These are phyloP conservation scores for Ancistrus triradiatus DNA, from an alignment of 2,113 vertebrate genomes.

Conservation along the genomic window DNA sequence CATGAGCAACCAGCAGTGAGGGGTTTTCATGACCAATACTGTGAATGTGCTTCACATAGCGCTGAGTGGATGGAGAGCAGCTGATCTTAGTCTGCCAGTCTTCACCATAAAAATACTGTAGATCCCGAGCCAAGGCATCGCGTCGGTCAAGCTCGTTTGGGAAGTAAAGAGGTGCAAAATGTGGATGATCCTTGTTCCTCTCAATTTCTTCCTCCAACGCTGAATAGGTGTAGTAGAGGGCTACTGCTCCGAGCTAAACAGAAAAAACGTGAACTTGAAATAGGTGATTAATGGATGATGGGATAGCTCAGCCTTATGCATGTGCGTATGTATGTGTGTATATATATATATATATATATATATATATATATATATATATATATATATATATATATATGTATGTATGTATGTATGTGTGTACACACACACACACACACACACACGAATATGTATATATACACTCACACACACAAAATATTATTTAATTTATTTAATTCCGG, in stretches of 20 bases:
- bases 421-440: no score
- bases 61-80: conserved; percentile 78
- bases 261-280: no score
- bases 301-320: no score
- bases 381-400: no score
- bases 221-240: conserved; percentile 88
- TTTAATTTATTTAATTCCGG: no score
- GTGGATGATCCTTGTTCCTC: conserved; percentile 81
- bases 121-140: conserved; percentile 78
- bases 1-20: conserved; percentile 85
- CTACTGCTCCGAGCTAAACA: conserved; percentile 80
- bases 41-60: conserved; percentile 85
- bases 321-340: no score
- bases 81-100: conserved; percentile 76
- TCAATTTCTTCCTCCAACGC: conserved; percentile 96
- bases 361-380: no score
- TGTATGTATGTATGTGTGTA: no score
- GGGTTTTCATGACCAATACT: conserved; percentile 79
- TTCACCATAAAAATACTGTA: conserved; percentile 85
- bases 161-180: conserved; percentile 90
- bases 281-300: no score
- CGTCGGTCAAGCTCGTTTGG: conserved; percentile 85
- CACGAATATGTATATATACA: no score
- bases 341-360: no score
- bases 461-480: no score